A percentile compares a stretch with the other conserved stretches of the same genome.
Conservation (phyloP, 2,797 vertebrate species). For the Nasua narica region DNA sequence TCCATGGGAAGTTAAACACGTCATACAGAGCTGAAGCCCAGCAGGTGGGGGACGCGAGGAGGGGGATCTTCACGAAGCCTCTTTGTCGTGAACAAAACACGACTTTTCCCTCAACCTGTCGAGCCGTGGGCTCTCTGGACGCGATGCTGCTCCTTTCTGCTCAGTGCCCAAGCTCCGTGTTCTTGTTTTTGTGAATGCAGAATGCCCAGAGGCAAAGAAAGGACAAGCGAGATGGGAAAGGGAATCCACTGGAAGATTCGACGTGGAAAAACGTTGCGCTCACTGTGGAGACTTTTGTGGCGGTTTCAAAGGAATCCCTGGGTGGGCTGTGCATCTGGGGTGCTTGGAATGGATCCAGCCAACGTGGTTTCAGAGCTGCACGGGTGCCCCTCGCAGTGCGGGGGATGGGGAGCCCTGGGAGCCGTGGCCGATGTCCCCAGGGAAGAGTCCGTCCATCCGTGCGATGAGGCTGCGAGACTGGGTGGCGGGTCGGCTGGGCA, state of each 20-base stretch:
- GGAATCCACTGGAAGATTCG: fast-evolving
- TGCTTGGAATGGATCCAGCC: not conserved
- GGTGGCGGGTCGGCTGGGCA: not conserved
- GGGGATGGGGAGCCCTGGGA: not conserved
- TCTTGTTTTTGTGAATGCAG: not conserved
- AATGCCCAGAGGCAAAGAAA: not conserved
- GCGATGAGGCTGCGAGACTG: fast-evolving
- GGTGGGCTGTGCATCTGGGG: not conserved
- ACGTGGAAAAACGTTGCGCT: not conserved
- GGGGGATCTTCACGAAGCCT: conserved; percentile 57
- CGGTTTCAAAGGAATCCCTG: not conserved
- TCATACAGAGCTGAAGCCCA: conserved; percentile 65
- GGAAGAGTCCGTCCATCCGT: fast-evolving
- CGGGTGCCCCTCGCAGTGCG: not conserved
- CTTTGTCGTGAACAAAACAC: not conserved
- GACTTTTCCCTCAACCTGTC: fast-evolving
- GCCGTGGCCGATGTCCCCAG: not conserved
- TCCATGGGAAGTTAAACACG: conserved; percentile 70
- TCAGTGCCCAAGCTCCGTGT: not conserved
- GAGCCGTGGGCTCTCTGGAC: not conserved
- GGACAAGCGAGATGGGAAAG: not conserved
- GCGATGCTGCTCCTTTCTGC: not conserved
- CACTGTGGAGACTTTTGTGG: fast-evolving
- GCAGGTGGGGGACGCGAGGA: not conserved
- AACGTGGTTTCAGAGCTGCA: not conserved